These are phyloP conservation scores for Drosophila rubida DNA, from an alignment of 2,888 invertebrate genomes.

Conservation along the genomic window DNA sequence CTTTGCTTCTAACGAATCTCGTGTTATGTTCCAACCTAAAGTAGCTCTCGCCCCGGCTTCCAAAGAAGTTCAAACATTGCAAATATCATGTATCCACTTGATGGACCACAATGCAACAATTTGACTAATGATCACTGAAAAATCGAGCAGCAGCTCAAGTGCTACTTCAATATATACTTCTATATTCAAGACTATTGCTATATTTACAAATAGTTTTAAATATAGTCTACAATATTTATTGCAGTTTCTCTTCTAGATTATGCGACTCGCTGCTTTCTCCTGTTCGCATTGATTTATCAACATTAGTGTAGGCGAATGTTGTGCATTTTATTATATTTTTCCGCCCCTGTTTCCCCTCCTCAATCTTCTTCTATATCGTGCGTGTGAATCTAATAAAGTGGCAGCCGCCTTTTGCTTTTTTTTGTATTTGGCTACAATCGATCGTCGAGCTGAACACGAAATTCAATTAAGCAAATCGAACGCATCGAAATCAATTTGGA, in stretches of 20 bases:
- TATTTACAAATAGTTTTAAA: too few relatives aligned
- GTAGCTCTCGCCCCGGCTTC: conserved; percentile 1
- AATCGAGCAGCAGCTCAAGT: neutral
- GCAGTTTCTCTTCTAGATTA: too few relatives aligned
- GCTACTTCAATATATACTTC: too few relatives aligned
- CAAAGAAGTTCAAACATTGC: neutral
- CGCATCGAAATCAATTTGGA: conserved; percentile 64
- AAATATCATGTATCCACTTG: conserved; percentile 41
- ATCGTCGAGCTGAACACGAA: conserved; percentile 37
- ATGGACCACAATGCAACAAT: conserved; percentile 10
- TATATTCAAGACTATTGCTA: too few relatives aligned
- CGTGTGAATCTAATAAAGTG: conserved; percentile 72
- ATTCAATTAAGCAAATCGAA: conserved; percentile 80
- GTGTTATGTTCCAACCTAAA: conserved; percentile 10
- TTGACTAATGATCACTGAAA: conserved; percentile 1
- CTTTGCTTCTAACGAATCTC: conserved; percentile 32
- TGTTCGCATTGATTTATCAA: conserved; percentile 7
- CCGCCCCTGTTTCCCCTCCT: neutral
- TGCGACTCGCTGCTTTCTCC: neutral
- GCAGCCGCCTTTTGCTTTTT: conserved; percentile 44
- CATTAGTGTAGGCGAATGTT: neutral
- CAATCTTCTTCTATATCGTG: conserved; percentile 41
- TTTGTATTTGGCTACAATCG: conserved; percentile 4
- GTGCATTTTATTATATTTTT: neutral
- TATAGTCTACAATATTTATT: too few relatives aligned